Conservation (phyloP, 2,113 vertebrate species). For the Hypanus sabinus region DNA sequence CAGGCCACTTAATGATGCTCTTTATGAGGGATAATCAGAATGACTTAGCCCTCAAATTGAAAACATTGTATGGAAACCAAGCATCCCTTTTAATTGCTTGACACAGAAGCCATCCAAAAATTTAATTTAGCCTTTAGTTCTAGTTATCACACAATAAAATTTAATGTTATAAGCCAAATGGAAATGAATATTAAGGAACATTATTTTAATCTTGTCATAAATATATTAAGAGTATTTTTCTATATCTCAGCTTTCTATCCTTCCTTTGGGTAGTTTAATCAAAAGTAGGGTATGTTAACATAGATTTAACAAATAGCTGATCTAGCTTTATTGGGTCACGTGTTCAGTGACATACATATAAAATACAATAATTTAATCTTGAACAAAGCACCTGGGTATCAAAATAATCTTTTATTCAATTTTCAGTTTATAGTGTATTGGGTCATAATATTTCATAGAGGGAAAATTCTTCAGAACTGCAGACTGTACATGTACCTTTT, state of each 20-base stretch:
- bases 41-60: neutral
- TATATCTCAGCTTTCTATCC: neutral
- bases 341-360: constrained; percentile 44
- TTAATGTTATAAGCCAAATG: neutral
- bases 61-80: neutral
- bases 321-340: constrained; percentile 22
- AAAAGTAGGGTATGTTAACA: neutral
- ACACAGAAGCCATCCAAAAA: neutral
- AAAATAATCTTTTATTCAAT: constrained; percentile 40
- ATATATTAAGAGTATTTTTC: neutral
- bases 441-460: constrained; percentile 35
- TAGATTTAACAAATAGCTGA: constrained; percentile 10
- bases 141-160: neutral
- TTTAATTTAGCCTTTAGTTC: neutral
- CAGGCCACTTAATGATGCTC: neutral
- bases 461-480: constrained; percentile 38
- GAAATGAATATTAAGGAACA: neutral
- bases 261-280: neutral
- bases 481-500: constrained; percentile 38
- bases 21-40: neutral
- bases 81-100: neutral
- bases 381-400: constrained; percentile 37
- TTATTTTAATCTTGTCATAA: neutral
- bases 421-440: constrained; percentile 34
- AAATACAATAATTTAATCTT: constrained; percentile 41